Evolutionary conservation across 1,140 invertebrate species (phyloP), one percentile per base, ranked within the genome.

Genomic region (Cotesia glomerata): DNA sequence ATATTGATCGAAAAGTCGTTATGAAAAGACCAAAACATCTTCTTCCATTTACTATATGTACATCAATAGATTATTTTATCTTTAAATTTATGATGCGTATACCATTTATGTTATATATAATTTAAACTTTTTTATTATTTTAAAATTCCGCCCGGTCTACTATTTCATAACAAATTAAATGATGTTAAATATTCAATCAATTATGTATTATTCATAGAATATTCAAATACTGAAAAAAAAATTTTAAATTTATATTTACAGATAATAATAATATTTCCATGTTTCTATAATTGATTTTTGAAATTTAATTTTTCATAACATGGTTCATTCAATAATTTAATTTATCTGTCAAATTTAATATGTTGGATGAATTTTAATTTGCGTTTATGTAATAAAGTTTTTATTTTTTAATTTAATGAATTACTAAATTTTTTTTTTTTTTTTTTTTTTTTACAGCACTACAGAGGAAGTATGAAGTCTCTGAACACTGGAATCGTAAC

Each of bases 401-500:
- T 13, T 62, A 16, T 18, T 71, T 51, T 39, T 54, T 72, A 34
- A 18, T 34, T 61, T 51, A 18, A 9, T 54, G 39, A 49, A 65
- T 62, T 35, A 56, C 76, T 51, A 66, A 13, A 74, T 26, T 26
- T 26, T 26, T 26, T 26, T 26, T 83, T 75, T 75, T 73, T 74
- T 70, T 72, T 66, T 80, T 49, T 59, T 39, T 64, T 85, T 82
- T 87, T 91, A 77, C 87, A 97, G 94, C 92, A 98, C 90, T 94
- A 99, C 88, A 91, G 97, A 79, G 94, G 95, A 73, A 96, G 95
- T 75, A 91, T 97, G 86, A 97, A 97, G 88, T 98, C 96, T 68
- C 88, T 99, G 16, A 99, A 99, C 87, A 99, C 98, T 0, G 98
- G 98, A 66, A 98, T 99, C 78, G 96, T 99, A 36, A 99, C 98